Percentiles rank a stretch among this genome's conserved stretches.
These are phyloP conservation scores for Aporrectodea caliginosa DNA, from an alignment of 1,140 invertebrate species.

Conservation along the genomic window DNA sequence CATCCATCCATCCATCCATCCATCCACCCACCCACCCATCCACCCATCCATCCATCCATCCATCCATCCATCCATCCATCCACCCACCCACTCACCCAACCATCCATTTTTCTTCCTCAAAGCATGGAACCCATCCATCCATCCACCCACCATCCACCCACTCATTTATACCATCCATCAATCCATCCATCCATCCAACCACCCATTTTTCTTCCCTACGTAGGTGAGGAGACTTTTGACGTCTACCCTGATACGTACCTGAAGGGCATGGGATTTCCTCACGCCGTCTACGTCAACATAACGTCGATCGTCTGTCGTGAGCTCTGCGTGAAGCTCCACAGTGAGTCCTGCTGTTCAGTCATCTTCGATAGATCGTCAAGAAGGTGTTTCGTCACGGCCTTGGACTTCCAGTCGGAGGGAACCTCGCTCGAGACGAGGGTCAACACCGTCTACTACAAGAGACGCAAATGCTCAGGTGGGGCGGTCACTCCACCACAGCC, in stretches of 20 bases:
- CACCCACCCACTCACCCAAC: no score
- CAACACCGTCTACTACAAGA: slow-evolving; percentile 10
- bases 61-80: no score
- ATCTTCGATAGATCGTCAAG: neutral
- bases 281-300: neutral
- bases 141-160: no score
- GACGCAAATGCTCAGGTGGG: slow-evolving; percentile 13
- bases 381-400: neutral
- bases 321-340: neutral
- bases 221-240: neutral
- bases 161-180: no score
- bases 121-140: no score
- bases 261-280: neutral
- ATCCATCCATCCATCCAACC: no score
- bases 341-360: slow-evolving; percentile 15
- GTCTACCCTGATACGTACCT: neutral
- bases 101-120: no score
- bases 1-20: no score
- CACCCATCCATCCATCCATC: no score
- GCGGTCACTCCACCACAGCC: no score
- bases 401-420: neutral
- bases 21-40: no score
- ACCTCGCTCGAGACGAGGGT: neutral
- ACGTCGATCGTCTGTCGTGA: neutral
- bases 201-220: no score